Percentiles rank a stretch among this genome's conserved stretches.
These are phyloP conservation scores for Cataglyphis albicans DNA, from an alignment of 2,888 invertebrate species.

Conservation along the genomic window DNA sequence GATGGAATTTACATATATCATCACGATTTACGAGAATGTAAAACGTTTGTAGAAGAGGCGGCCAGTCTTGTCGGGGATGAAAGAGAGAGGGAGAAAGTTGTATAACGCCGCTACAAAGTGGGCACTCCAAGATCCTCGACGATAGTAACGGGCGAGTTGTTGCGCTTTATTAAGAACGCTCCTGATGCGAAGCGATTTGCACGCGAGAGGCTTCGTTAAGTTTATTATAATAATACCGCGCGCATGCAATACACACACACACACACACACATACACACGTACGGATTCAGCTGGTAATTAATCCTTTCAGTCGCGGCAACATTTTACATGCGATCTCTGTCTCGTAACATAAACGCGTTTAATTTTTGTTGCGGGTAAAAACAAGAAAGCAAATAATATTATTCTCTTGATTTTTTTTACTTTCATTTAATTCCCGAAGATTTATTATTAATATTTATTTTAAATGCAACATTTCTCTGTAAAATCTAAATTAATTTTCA, in stretches of 20 bases:
- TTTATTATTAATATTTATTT: conserved; percentile 2
- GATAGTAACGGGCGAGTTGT: conserved; percentile 56
- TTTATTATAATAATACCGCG: conserved; percentile 38
- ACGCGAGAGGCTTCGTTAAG: conserved; percentile 49
- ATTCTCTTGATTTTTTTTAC: not conserved
- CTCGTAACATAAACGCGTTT: conserved; percentile 38
- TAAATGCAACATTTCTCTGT: not conserved
- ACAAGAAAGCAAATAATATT: conserved; percentile 1
- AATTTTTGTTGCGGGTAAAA: conserved; percentile 24
- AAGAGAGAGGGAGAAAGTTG: conserved; percentile 17
- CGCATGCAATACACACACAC: conserved; percentile 19
- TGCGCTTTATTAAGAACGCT: conserved; percentile 52
- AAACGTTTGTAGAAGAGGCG: conserved; percentile 41
- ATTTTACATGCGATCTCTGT: conserved; percentile 30
- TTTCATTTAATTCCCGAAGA: not conserved
- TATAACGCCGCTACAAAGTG: conserved; percentile 40
- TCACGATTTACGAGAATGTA: conserved; percentile 46
- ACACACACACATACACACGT: not conserved
- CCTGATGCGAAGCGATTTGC: conserved; percentile 49
- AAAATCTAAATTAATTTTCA: conserved; percentile 21
- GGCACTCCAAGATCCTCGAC: conserved; percentile 36
- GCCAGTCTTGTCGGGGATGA: conserved; percentile 2
- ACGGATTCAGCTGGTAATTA: conserved; percentile 46
- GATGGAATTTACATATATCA: conserved; percentile 55
- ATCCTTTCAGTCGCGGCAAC: conserved; percentile 44